These are phyloP conservation scores for Temnothorax ravouxi DNA, from an alignment of 2,888 invertebrate species.

Conservation along the genomic window DNA sequence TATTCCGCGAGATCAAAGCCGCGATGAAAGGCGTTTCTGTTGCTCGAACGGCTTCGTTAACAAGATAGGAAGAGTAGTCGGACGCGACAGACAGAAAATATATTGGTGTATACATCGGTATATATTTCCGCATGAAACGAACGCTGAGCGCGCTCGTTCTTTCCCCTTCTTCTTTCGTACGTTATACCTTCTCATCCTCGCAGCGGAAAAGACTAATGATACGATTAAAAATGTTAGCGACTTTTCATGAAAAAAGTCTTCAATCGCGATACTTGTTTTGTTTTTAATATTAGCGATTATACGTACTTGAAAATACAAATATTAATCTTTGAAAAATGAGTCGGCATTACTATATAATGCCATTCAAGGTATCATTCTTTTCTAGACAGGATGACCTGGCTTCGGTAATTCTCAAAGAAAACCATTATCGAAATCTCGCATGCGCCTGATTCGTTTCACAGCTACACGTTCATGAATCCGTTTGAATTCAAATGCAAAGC, in stretches of 20 bases:
- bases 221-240: constrained; percentile 17
- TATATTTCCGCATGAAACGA: constrained; percentile 51
- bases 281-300: not conserved
- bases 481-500: constrained; percentile 67
- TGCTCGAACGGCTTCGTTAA: constrained; percentile 77
- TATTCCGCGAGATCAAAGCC: constrained; percentile 75
- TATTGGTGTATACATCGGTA: constrained; percentile 50
- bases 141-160: constrained; percentile 28
- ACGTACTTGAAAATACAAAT: not conserved
- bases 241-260: not conserved
- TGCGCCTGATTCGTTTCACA: constrained; percentile 55
- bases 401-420: constrained; percentile 62
- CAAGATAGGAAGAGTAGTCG: constrained; percentile 57
- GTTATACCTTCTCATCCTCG: not conserved
- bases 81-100: constrained; percentile 50
- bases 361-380: not conserved
- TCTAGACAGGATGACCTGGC: not conserved
- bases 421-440: constrained; percentile 53
- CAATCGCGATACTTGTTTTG: not conserved
- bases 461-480: constrained; percentile 48
- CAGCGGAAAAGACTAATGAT: constrained; percentile 7
- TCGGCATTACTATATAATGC: not conserved
- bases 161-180: not conserved
- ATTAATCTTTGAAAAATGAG: not conserved
- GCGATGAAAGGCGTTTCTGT: constrained; percentile 75